These are phyloP conservation scores for Melinaea menophilus DNA, from an alignment of 2,888 invertebrate species.

Conservation along the genomic window DNA sequence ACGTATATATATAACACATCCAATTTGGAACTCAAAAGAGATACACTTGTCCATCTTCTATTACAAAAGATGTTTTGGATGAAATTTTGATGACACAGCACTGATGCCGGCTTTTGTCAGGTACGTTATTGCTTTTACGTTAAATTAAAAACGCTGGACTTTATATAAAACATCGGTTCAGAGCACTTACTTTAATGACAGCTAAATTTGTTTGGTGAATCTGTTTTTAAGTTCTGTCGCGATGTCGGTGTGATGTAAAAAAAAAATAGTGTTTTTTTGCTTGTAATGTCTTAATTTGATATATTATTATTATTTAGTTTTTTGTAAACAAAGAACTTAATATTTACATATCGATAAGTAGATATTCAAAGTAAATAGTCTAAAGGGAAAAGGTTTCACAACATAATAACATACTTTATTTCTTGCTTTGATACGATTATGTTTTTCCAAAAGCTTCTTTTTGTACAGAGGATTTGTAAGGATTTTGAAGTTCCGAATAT, in stretches of 20 bases:
- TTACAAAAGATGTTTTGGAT: conserved; percentile 21
- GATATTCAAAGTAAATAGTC: not conserved
- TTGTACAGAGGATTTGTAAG: conserved; percentile 60
- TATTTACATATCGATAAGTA: not conserved
- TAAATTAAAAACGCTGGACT: conserved; percentile 30
- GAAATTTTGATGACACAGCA: conserved; percentile 24
- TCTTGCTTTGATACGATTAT: conserved; percentile 57
- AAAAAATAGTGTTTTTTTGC: not conserved
- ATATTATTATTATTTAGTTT: no score
- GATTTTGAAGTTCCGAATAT: conserved; percentile 69
- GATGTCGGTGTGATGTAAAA: not conserved
- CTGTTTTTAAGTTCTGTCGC: conserved; percentile 4
- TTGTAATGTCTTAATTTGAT: no score
- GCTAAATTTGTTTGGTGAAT: conserved; percentile 27
- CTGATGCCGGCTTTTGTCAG: conserved; percentile 23
- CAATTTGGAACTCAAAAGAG: conserved; percentile 11
- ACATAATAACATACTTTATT: conserved; percentile 37
- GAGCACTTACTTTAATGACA: conserved; percentile 28
- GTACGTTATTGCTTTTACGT: conserved; percentile 29
- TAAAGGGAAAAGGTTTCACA: conserved; percentile 25
- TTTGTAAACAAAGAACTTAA: no score
- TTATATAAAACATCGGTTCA: conserved; percentile 25
- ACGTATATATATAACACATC: not conserved
- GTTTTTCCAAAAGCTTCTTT: conserved; percentile 49
- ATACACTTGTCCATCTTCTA: conserved; percentile 26